These are phyloP conservation scores for Anthrax anthrax DNA, from an alignment of 2,888 invertebrate genomes.

Conservation along the genomic window DNA sequence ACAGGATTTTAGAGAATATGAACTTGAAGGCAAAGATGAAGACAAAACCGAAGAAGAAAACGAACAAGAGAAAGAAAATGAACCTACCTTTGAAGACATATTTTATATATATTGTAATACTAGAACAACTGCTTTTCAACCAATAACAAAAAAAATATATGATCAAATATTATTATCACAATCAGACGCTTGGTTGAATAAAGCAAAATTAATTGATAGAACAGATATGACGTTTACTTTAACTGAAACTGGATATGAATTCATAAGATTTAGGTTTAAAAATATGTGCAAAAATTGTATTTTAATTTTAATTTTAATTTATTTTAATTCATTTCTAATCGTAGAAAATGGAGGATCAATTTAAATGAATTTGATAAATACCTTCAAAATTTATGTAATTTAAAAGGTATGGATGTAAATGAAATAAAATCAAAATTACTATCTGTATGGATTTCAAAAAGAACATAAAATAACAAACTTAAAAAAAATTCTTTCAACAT, in stretches of 20 bases:
- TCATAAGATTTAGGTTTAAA: conserved; percentile 21
- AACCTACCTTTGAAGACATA: too few relatives aligned
- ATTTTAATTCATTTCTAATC: neutral
- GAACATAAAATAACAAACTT: neutral
- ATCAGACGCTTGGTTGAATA: conserved; percentile 21
- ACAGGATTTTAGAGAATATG: too few relatives aligned
- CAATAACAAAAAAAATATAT: conserved; percentile 9
- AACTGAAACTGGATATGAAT: conserved; percentile 22
- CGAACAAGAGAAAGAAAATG: too few relatives aligned
- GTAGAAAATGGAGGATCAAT: conserved; percentile 2
- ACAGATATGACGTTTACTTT: conserved; percentile 14
- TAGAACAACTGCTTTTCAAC: too few relatives aligned
- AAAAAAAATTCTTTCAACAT: too few relatives aligned
- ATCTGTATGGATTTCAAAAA: neutral
- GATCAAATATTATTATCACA: conserved; percentile 22
- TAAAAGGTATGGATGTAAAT: neutral
- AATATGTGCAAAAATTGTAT: too few relatives aligned
- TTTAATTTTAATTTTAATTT: neutral
- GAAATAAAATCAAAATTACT: neutral
- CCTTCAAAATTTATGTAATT: neutral
- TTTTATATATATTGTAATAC: too few relatives aligned
- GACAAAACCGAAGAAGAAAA: too few relatives aligned
- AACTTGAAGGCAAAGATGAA: too few relatives aligned
- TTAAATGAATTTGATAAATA: conserved; percentile 2
- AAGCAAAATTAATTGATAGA: conserved; percentile 17